phyloP scores from a whole-genome alignment of 2,797 vertebrate genomes.

The Carcharodon carcharias region DNA sequence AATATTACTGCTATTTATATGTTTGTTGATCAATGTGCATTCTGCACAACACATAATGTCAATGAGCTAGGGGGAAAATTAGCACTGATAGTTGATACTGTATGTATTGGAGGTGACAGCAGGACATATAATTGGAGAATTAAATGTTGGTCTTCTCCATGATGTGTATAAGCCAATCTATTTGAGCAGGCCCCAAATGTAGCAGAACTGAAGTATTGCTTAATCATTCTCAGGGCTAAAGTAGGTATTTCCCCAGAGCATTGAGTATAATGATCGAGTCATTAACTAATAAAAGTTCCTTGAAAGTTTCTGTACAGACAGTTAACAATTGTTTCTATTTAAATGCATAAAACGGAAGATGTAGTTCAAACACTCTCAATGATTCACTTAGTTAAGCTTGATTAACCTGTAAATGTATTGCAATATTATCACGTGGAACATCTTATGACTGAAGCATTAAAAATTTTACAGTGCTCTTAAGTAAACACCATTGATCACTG shows the following conservation, averaged over 20 bases:
- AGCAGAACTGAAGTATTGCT: background rate
- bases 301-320: slow-evolving; percentile 20
- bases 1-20: background rate
- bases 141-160: slow-evolving; percentile 1
- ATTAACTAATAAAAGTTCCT: slow-evolving; percentile 32
- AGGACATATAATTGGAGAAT: background rate
- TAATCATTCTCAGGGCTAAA: background rate
- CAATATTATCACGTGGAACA: background rate
- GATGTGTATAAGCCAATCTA: slow-evolving; percentile 16
- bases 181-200: background rate
- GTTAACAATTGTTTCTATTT: background rate
- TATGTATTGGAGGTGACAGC: background rate
- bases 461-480: background rate
- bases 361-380: slow-evolving; percentile 29
- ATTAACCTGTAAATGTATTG: background rate
- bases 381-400: slow-evolving; percentile 24
- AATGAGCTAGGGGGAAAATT: background rate
- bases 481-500: background rate
- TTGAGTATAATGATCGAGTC: slow-evolving; percentile 24
- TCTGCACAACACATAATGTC: background rate
- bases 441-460: slow-evolving; percentile 11
- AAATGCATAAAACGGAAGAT: slow-evolving; percentile 13
- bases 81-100: background rate
- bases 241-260: slow-evolving; percentile 16
- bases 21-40: slow-evolving; percentile 14